A percentile compares a stretch with the other conserved stretches of the same genome.
phyloP scores from a whole-genome alignment of 2,113 vertebrate genomes.

The Panurus biarmicus region DNA sequence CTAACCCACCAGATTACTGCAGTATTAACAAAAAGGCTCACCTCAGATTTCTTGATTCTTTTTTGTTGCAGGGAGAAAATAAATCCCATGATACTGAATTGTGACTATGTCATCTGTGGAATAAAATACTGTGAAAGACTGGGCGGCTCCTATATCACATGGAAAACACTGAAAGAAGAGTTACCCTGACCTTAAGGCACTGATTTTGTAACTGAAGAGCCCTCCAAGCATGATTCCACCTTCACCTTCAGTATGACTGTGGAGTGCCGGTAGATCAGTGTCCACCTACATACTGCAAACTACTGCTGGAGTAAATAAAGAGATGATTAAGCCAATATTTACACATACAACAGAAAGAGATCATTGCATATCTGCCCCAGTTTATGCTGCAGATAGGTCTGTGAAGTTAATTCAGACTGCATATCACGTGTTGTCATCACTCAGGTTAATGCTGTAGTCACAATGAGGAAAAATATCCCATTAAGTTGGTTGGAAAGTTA shows the following conservation, averaged over 20 bases:
- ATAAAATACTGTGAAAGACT: background rate
- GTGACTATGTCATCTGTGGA: background rate
- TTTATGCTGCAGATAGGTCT: background rate
- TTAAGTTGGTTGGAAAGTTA: background rate
- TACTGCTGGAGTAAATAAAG: background rate
- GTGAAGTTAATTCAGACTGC: background rate
- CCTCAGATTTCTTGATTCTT: background rate
- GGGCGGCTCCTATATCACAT: background rate
- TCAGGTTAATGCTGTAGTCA: background rate
- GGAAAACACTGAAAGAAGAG: background rate
- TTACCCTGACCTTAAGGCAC: rapidly evolving
- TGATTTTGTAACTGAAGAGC: background rate
- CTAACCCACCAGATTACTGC: background rate
- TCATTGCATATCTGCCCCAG: background rate
- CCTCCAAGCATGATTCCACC: background rate
- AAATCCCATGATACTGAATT: background rate
- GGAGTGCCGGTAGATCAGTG: background rate
- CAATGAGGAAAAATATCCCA: background rate
- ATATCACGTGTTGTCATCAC: no score
- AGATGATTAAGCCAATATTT: background rate
- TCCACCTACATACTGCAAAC: background rate
- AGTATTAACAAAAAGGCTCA: background rate
- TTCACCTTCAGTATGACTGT: background rate
- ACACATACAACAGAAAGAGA: background rate
- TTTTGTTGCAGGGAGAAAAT: background rate